Conservation (phyloP, 2,888 invertebrate genomes). For the Phrixothrix hirtus region DNA sequence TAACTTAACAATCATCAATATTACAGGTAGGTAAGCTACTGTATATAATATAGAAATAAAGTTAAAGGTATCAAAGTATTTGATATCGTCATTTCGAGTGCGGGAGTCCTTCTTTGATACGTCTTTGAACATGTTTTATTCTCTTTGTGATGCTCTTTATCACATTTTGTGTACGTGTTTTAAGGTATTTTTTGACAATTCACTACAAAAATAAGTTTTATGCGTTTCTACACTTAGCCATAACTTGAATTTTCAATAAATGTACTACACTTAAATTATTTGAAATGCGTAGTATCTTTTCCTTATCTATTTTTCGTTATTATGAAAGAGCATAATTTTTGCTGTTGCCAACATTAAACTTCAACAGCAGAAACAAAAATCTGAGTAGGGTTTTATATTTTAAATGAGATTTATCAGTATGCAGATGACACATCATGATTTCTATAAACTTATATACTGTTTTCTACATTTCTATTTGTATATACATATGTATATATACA, state of each 20-base stretch:
- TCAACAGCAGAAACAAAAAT: too few relatives aligned
- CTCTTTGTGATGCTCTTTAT: slow-evolving; percentile 31
- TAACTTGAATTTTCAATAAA: slow-evolving; percentile 25
- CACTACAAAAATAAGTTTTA: slow-evolving; percentile 32
- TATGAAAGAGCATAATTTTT: too few relatives aligned
- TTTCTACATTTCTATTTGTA: slow-evolving; percentile 13
- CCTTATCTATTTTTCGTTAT: too few relatives aligned
- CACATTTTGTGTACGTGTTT: slow-evolving; percentile 28
- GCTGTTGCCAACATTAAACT: too few relatives aligned
- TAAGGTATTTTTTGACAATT: slow-evolving; percentile 32
- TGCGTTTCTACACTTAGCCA: slow-evolving; percentile 26
- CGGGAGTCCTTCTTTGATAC: slow-evolving; percentile 23
- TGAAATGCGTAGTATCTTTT: too few relatives aligned
- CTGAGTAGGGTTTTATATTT: slow-evolving; percentile 1
- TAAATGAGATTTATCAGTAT: slow-evolving; percentile 10
- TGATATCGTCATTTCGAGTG: slow-evolving; percentile 20
- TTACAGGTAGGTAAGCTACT: too few relatives aligned
- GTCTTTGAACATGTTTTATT: slow-evolving; percentile 30
- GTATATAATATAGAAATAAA: slow-evolving; percentile 17
- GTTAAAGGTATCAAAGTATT: slow-evolving; percentile 17
- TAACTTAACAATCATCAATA: too few relatives aligned
- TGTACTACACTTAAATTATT: slow-evolving; percentile 26
- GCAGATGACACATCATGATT: slow-evolving; percentile 21
- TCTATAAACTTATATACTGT: slow-evolving; percentile 15
- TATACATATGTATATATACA: slow-evolving; percentile 9